A percentile compares a stretch with the other conserved stretches of the same genome.
phyloP scores from a whole-genome alignment of 2,797 vertebrate genomes.

The Oceanodroma leucorhoa region DNA sequence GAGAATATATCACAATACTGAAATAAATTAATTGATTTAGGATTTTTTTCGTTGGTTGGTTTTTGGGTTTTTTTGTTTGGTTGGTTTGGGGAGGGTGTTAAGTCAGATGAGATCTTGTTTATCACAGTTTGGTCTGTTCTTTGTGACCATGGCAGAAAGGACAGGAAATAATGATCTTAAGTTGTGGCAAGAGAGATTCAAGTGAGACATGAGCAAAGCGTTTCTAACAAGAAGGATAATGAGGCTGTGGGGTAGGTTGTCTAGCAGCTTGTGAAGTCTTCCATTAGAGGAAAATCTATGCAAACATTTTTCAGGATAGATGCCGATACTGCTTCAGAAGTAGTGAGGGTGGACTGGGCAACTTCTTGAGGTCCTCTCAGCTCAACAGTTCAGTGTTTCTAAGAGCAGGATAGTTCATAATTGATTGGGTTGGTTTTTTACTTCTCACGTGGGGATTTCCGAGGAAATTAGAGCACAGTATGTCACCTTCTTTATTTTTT shows the following conservation, averaged over 20 bases:
- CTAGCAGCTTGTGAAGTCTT: neutral
- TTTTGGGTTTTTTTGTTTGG: neutral
- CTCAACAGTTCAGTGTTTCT: neutral
- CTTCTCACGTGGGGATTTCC: neutral
- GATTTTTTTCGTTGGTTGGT: neutral
- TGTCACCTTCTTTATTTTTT: neutral
- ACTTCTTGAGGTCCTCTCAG: neutral
- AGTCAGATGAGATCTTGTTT: neutral
- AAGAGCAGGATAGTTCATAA: neutral
- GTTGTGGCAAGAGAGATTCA: neutral
- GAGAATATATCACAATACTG: neutral
- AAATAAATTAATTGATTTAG: neutral
- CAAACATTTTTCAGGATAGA: neutral
- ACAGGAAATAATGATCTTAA: neutral
- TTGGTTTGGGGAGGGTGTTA: neutral
- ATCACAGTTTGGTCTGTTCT: neutral
- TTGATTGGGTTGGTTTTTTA: neutral
- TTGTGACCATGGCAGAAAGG: neutral
- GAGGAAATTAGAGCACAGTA: neutral
- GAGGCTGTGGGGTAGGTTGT: neutral
- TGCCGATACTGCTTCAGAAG: neutral
- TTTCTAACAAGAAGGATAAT: neutral
- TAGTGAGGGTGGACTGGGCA: accelerated
- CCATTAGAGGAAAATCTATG: neutral
- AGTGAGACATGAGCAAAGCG: neutral